Conservation (phyloP, 2,113 vertebrate genomes). For the Bujurquina vittata region DNA sequence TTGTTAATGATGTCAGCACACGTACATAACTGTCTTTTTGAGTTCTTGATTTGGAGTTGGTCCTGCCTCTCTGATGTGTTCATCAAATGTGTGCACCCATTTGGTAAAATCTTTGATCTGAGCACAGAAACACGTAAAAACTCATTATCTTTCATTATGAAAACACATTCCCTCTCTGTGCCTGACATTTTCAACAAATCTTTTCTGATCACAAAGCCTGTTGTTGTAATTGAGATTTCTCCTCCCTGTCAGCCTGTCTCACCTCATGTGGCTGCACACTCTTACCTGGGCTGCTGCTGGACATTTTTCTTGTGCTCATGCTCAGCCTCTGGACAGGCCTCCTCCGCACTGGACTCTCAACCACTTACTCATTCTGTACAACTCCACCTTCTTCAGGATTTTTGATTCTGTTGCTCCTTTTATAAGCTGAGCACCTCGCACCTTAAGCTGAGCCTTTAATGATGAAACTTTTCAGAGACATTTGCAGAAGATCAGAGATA, state of each 20-base stretch:
- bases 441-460: not conserved
- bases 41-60: not conserved
- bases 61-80: not conserved
- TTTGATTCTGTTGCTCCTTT: not conserved
- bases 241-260: not conserved
- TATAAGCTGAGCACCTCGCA: not conserved
- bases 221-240: not conserved
- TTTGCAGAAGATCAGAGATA: no score
- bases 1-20: not conserved
- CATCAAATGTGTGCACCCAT: not conserved
- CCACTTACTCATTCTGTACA: not conserved
- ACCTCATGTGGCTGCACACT: not conserved
- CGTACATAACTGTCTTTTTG: not conserved
- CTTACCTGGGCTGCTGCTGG: constrained; percentile 1
- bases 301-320: not conserved
- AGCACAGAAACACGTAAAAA: not conserved
- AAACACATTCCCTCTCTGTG: not conserved
- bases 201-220: not conserved
- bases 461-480: not conserved
- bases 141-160: not conserved
- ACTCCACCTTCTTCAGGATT: not conserved
- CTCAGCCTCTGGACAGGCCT: constrained; percentile 1
- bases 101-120: not conserved
- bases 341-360: not conserved
- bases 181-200: not conserved